Conservation (phyloP, 2,888 invertebrate genomes). For the Acutogordius australiensis region DNA sequence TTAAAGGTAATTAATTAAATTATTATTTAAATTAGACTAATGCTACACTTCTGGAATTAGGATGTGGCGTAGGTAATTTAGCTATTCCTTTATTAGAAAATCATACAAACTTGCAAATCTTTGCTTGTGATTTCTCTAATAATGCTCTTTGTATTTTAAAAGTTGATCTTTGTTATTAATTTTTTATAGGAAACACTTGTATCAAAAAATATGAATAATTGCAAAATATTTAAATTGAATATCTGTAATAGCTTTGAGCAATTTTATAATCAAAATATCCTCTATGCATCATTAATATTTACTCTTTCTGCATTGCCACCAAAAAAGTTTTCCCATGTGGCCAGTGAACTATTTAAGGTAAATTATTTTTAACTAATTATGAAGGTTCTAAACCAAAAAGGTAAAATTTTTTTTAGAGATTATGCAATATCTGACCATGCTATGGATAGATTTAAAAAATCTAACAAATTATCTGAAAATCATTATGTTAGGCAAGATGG, state of each 20-base stretch:
- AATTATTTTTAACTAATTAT: not conserved
- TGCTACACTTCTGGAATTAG: not conserved
- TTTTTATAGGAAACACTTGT: not conserved
- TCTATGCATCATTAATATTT: not conserved
- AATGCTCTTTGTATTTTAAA: not conserved
- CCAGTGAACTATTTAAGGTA: not conserved
- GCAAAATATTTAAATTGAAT: no score
- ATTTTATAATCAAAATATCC: no score
- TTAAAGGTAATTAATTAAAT: not conserved
- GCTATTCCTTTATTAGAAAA: not conserved
- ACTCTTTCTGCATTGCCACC: not conserved
- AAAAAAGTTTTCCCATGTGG: not conserved
- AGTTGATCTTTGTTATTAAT: not conserved
- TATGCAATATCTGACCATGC: not conserved
- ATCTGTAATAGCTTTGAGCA: no score
- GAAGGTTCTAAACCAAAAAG: not conserved
- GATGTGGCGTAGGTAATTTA: not conserved
- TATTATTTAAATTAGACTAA: not conserved
- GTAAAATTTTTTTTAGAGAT: not conserved
- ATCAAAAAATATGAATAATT: no score
- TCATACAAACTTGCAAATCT: not conserved
- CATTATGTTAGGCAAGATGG: not conserved
- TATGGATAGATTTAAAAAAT: not conserved
- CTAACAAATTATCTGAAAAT: not conserved
- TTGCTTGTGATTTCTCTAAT: not conserved